phyloP scores from a whole-genome alignment of 2,888 invertebrate genomes.

The Leptopilina drosophilae region DNA sequence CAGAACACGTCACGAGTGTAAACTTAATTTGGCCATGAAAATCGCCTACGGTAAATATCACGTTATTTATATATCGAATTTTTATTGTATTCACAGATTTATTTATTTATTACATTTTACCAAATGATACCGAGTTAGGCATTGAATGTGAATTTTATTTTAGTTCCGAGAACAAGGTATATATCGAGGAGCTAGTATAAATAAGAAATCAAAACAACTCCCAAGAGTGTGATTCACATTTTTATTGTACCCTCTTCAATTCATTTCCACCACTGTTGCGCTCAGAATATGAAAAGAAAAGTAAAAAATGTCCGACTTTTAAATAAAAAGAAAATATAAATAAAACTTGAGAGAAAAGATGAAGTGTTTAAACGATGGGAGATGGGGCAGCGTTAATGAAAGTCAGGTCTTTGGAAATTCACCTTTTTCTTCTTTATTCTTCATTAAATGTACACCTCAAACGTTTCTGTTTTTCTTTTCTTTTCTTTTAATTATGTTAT shows the following conservation, averaged over 20 bases:
- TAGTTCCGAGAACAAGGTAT: neutral
- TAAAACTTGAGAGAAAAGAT: conserved; percentile 56
- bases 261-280: conserved; percentile 7
- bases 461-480: neutral
- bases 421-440: conserved; percentile 45
- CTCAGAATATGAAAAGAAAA: conserved; percentile 11
- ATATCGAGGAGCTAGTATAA: neutral
- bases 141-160: neutral
- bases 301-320: conserved; percentile 52
- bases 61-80: too few relatives aligned
- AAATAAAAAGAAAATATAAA: conserved; percentile 74
- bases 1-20: conserved; percentile 71
- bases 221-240: conserved; percentile 6
- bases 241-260: conserved; percentile 33
- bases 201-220: conserved; percentile 18
- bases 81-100: too few relatives aligned
- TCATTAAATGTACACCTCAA: conserved; percentile 50
- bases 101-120: too few relatives aligned
- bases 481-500: too few relatives aligned
- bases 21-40: conserved; percentile 73
- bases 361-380: conserved; percentile 43
- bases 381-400: conserved; percentile 63
- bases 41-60: conserved; percentile 69
- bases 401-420: conserved; percentile 44
- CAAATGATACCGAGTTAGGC: neutral